Conservation (phyloP, 2,113 vertebrate genomes). For the Diphyllodes magnificus region DNA sequence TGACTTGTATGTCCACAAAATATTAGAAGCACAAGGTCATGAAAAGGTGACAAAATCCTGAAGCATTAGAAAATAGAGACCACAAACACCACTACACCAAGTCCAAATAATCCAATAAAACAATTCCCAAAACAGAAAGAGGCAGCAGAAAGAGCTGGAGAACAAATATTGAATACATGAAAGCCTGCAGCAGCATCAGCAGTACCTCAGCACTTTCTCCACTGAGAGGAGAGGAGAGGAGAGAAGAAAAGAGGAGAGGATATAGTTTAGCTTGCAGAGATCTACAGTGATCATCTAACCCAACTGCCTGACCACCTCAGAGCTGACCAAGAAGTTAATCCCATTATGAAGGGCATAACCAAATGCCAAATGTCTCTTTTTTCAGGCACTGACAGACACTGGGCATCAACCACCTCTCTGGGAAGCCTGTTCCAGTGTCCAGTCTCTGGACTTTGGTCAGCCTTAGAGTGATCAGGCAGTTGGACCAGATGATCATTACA, state of each 20-base stretch:
- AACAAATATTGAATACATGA: rapidly evolving
- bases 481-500: neutral
- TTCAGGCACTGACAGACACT: neutral
- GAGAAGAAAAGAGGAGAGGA: no score
- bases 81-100: neutral
- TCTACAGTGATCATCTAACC: neutral
- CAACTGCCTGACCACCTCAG: neutral
- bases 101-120: neutral
- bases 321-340: neutral
- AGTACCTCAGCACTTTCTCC: neutral
- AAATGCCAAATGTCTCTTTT: neutral
- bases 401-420: neutral
- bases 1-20: neutral
- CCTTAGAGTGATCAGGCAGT: neutral
- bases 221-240: no score
- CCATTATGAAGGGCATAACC: neutral
- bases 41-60: neutral
- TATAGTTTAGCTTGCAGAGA: neutral
- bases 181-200: neutral
- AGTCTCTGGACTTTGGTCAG: neutral
- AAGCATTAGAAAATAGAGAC: neutral
- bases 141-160: neutral
- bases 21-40: neutral
- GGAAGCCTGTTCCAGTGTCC: neutral
- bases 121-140: neutral